Conservation (phyloP, 1,140 invertebrate genomes). For the Paraescarpia echinospica region DNA sequence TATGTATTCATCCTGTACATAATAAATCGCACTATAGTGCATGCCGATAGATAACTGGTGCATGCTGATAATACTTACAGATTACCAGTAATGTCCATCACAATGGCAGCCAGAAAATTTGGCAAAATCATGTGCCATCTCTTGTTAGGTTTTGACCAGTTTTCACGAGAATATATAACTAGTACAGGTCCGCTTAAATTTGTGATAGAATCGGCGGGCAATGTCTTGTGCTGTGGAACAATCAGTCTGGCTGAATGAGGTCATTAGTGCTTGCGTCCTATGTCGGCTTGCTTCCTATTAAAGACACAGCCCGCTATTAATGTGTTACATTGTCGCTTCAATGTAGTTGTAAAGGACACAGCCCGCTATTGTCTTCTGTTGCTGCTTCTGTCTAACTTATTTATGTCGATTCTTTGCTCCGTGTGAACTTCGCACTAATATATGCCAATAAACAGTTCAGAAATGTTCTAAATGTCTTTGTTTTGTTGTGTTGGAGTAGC, state of each 20-base stretch:
- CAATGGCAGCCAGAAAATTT: not conserved
- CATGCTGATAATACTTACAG: too few species aligned
- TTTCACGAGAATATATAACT: not conserved
- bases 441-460: slow-evolving; percentile 5
- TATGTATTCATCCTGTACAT: not conserved
- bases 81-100: not conserved
- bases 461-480: not conserved
- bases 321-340: not conserved
- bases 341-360: not conserved
- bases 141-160: not conserved
- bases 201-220: not conserved
- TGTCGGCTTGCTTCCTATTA: not conserved
- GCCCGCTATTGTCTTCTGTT: not conserved
- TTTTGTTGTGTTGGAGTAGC: not conserved
- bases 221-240: not conserved
- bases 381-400: not conserved
- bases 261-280: not conserved
- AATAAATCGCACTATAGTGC: not conserved
- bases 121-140: not conserved
- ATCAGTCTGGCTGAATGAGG: not conserved
- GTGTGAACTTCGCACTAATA: not conserved
- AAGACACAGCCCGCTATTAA: not conserved
- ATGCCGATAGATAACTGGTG: not conserved
- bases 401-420: not conserved
- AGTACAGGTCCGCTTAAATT: not conserved